These are phyloP conservation scores for Colletes latitarsis DNA, from an alignment of 1,140 invertebrate genomes.

Conservation along the genomic window DNA sequence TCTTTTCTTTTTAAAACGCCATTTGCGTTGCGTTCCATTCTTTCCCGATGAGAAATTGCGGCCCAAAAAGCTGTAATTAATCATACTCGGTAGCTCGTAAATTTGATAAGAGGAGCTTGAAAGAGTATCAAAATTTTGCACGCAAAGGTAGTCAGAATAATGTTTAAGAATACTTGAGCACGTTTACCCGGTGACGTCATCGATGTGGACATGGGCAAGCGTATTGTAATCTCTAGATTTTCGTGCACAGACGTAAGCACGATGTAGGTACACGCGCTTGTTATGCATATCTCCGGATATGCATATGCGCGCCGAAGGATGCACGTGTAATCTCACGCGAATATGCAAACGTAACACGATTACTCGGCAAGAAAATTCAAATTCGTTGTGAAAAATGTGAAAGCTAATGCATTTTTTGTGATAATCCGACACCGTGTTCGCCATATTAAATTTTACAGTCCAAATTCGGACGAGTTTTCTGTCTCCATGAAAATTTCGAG, in stretches of 20 bases:
- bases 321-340: conserved; percentile 48
- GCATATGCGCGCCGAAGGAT: conserved; percentile 26
- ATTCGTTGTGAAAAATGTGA: neutral
- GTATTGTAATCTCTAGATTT: conserved; percentile 24
- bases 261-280: conserved; percentile 35
- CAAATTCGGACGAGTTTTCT: neutral
- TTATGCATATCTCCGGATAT: conserved; percentile 37
- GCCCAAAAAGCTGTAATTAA: too few species aligned
- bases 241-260: conserved; percentile 17
- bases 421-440: neutral
- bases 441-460: conserved; percentile 6
- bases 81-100: too few species aligned
- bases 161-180: neutral
- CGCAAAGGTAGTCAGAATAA: neutral
- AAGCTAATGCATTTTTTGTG: neutral
- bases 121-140: neutral
- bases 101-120: neutral
- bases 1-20: too few species aligned
- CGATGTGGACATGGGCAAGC: conserved; percentile 15
- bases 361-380: neutral
- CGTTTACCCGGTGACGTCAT: neutral
- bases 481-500: too few species aligned
- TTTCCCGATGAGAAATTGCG: too few species aligned
- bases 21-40: too few species aligned
- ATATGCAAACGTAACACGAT: conserved; percentile 34